phyloP scores from a whole-genome alignment of 2,888 invertebrate genomes.

The Xanthostigma xanthostigma region DNA sequence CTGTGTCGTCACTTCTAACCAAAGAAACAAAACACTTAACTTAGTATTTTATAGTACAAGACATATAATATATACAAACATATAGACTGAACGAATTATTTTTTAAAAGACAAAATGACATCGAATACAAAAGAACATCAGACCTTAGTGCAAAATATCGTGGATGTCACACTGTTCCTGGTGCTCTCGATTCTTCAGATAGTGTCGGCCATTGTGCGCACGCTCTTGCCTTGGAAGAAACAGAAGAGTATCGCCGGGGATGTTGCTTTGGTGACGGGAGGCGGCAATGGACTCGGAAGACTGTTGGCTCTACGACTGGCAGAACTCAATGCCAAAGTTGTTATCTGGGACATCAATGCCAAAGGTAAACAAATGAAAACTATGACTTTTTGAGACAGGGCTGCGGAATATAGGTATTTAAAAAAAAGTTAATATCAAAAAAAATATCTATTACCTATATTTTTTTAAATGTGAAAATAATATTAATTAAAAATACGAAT shows the following conservation, averaged over 20 bases:
- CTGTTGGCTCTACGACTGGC: conserved; percentile 60
- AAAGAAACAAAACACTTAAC: too few relatives aligned
- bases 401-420: too few relatives aligned
- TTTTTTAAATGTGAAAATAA: too few relatives aligned
- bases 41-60: too few relatives aligned
- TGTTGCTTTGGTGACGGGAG: conserved; percentile 76
- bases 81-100: too few relatives aligned
- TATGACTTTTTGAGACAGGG: too few relatives aligned
- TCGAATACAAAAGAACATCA: conserved; percentile 17
- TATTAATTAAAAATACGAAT: too few relatives aligned
- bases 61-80: too few relatives aligned
- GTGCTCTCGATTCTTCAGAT: conserved; percentile 33
- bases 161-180: conserved; percentile 41
- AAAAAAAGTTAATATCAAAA: too few relatives aligned
- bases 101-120: neutral
- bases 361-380: conserved; percentile 40
- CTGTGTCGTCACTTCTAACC: too few relatives aligned
- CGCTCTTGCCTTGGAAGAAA: conserved; percentile 43
- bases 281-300: conserved; percentile 74
- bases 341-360: conserved; percentile 83
- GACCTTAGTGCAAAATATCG: conserved; percentile 35
- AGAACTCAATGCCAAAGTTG: conserved; percentile 59
- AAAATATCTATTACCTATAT: too few relatives aligned
- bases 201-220: conserved; percentile 36
- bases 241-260: conserved; percentile 60